Evolutionary conservation across 2,797 vertebrate species (phyloP), one percentile per base, ranked within the genome.

Genomic region (Apogon hyalosoma): DNA sequence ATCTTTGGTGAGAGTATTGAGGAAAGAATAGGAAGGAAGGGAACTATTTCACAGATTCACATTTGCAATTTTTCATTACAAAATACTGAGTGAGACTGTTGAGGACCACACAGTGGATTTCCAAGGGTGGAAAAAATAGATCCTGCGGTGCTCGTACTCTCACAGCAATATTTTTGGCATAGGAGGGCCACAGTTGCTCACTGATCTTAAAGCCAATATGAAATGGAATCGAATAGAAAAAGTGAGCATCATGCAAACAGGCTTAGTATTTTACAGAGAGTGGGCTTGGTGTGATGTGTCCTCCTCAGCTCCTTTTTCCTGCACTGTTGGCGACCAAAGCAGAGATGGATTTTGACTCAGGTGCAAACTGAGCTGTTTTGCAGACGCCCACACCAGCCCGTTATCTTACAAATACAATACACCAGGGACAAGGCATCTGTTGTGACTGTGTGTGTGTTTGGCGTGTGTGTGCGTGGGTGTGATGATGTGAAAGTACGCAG

Each of bases 301-400:
- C 84, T 82, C 74, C 83, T 90, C 85, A 63, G 80, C 86, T 85
- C 73, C 69, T 78, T 87, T 79, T 67, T 62, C 72, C 76, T 71
- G 77, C 57, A 28, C 82, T 84, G 82, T 57, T 84, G 87, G 87
- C 73, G 83, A 88, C 87, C 74, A 65, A 67, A 84, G 81, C 80
- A 73, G 77, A 86, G 87, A 89, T 85, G 80, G 85, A 89, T 89
- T 92, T 88, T 84, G 90, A 92, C 88, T 92, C 85, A 88, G 89
- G 90, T 91, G 89, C 90, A 92, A 91, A 88, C 86, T 69, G 88
- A 85, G 82, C 86, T 88, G 84, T 90, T 92, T 87, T 87, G 79
- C 86, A 83, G 83, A 87, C 87, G 58, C 88, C 90, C 84, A 90
- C 92, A 85, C 73, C 67, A 45, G 84, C 67, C 85, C 61, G 72